Base-by-base conservation (phyloP, 2,113 vertebrate species). In the Archilochus colubris region DNA sequence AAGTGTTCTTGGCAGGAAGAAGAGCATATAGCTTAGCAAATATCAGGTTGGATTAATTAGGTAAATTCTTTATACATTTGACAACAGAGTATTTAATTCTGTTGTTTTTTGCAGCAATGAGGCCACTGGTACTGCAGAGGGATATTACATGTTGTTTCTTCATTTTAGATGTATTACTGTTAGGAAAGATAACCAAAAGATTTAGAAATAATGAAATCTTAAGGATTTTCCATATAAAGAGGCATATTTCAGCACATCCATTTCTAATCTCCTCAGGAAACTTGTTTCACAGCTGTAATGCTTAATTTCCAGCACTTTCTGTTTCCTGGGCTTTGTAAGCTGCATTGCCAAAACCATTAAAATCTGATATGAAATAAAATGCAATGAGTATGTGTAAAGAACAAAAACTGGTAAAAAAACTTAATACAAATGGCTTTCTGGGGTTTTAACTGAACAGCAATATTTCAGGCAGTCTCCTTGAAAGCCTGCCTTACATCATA, bases 261-360 rank as follows among this genome's bases (percentile, higher is more conserved):
- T 30, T 78, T 86, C 30, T 55, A 54, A 63, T 59, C 33, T 82
- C 50, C 64, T 84, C 62, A 72, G 66, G 20, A 79, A 86, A 75
- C 22, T 50, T 57, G 24, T 84, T 75, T 12, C 25, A 55, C 27
- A 88, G 61, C 55, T 54, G 10, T 74, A 77, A 11, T 91, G 53
- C 38, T 89, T 89, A 89, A 75, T 92, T 95, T 94, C 84, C 50
- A 91, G 10, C 23, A 55, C 28, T 78, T 95, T 59, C 57, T 4
- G 6, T 82, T 95, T 92, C 70, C 87, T 89, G 62, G 50, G 21
- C 19, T 94, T 89, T 72, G 25, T 30, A 78, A 94, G 6, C 22
- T 91, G 19, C 24, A 48, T 59, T 87, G 61, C 33, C 69, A 92
- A 86, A 81, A 38, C 7, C 40, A 59, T 87, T 89, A 68, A 78